A percentile compares a stretch with the other conserved stretches of the same genome.
These are phyloP conservation scores for Hymenopus coronatus DNA, from an alignment of 2,888 invertebrate species.

Conservation along the genomic window DNA sequence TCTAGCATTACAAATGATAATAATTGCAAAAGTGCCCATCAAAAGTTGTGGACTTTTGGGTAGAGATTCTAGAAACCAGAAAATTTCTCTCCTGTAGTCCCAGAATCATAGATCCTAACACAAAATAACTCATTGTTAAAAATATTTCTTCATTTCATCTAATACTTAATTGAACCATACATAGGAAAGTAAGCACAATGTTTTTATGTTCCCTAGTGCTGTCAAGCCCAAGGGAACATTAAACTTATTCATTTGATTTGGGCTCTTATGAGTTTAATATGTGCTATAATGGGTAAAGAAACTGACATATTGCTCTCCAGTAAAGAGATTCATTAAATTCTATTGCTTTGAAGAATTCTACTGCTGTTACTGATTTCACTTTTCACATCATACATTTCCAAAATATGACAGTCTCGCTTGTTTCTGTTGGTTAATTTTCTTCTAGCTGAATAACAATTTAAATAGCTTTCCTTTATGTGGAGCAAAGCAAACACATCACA, in stretches of 20 bases:
- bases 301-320: background rate
- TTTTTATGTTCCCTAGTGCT: too few relatives aligned
- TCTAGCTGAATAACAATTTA: background rate
- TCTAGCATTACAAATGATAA: background rate
- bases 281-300: background rate
- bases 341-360: background rate
- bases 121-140: background rate
- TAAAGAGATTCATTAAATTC: background rate
- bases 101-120: background rate
- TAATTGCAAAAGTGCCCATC: background rate
- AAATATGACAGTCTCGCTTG: background rate
- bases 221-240: background rate
- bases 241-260: background rate
- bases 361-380: background rate
- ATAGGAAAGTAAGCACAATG: background rate
- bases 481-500: background rate
- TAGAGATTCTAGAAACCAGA: background rate
- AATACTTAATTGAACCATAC: background rate
- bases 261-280: background rate
- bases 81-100: background rate
- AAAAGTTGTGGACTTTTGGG: background rate
- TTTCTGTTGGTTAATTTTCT: background rate
- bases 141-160: background rate
- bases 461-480: background rate
- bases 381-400: background rate